A percentile compares a stretch with the other conserved stretches of the same genome.
These are phyloP conservation scores for Brevimyrus niger DNA, from an alignment of 2,113 vertebrate species.

Conservation along the genomic window DNA sequence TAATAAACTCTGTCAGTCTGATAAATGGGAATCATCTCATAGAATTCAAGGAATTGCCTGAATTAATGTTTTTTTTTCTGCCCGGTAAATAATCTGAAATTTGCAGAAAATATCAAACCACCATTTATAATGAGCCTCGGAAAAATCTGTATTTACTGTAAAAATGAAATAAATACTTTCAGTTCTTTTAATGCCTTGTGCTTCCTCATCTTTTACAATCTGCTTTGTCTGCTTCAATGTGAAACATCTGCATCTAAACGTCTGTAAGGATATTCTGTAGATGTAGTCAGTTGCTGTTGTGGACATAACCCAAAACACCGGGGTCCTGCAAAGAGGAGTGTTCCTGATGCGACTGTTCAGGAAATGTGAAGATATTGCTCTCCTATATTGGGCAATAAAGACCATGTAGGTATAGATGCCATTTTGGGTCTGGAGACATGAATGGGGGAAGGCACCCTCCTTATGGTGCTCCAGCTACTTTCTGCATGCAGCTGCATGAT, in stretches of 20 bases:
- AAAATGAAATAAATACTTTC: constrained; percentile 5
- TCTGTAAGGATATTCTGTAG: neutral
- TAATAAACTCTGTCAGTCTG: neutral
- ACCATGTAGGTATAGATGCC: neutral
- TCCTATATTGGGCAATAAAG: neutral
- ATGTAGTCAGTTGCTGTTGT: neutral
- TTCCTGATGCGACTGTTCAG: neutral
- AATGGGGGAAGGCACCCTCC: neutral
- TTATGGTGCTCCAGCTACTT: neutral
- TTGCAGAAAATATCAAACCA: neutral
- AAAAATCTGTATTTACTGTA: constrained; percentile 9
- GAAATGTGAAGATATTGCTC: neutral
- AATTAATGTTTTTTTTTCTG: neutral
- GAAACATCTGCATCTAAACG: neutral
- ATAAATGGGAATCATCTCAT: neutral
- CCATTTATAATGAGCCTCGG: neutral
- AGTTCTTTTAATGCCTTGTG: neutral
- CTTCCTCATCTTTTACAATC: neutral
- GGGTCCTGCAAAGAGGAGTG: neutral
- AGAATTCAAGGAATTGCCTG: neutral
- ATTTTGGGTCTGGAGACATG: neutral
- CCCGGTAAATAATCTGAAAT: neutral
- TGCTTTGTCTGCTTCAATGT: neutral
- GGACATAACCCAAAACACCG: neutral
- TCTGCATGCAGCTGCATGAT: neutral